A percentile compares a stretch with the other conserved stretches of the same genome.
Conservation (phyloP, 2,888 invertebrate genomes). For the Allacma fusca region DNA sequence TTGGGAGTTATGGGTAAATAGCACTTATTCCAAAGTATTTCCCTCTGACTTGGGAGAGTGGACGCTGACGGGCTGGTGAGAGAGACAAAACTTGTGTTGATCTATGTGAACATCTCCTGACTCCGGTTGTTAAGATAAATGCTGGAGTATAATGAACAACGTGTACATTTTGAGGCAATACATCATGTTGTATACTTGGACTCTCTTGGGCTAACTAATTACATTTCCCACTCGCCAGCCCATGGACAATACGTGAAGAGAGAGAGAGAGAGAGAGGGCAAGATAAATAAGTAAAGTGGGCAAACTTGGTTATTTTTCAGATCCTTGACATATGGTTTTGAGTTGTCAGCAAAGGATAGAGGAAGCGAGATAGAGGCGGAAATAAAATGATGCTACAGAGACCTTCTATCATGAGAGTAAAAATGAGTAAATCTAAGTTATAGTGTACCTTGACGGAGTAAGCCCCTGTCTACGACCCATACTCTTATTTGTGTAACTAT, state of each 20-base stretch:
- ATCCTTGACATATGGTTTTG: constrained; percentile 35
- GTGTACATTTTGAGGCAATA: constrained; percentile 30
- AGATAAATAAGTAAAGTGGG: constrained; percentile 31
- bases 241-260: constrained; percentile 21
- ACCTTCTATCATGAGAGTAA: neutral
- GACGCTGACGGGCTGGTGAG: neutral
- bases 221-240: constrained; percentile 30
- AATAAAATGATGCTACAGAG: constrained; percentile 18
- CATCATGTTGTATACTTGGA: constrained; percentile 9
- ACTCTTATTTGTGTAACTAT: no score
- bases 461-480: no score
- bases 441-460: no score
- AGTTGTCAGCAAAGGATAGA: constrained; percentile 25
- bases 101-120: neutral
- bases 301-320: constrained; percentile 24
- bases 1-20: constrained; percentile 3
- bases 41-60: neutral
- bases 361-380: constrained; percentile 31
- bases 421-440: no score
- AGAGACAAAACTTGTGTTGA: neutral
- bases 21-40: neutral
- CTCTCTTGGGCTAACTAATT: constrained; percentile 29
- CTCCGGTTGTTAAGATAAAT: neutral
- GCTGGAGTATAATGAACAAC: neutral
- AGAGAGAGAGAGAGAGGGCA: neutral